Conservation (phyloP, 2,797 vertebrate species). For the Coreius guichenoti region DNA sequence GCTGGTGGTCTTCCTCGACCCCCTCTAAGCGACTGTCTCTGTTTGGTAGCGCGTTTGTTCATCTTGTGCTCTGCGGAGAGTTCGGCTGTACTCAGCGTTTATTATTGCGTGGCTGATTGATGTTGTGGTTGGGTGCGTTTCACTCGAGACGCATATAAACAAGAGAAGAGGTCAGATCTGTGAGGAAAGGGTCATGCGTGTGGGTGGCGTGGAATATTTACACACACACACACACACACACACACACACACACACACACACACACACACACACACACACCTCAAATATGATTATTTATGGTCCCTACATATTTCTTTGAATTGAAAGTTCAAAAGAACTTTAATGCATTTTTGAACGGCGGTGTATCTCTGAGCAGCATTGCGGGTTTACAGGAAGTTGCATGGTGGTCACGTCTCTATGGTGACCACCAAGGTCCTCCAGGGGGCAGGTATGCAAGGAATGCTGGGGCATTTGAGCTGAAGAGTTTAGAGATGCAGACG, state of each 20-base stretch:
- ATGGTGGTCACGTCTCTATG: conserved; percentile 39
- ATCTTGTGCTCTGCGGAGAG: neutral
- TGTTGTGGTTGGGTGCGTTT: conserved; percentile 29
- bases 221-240: conserved; percentile 10
- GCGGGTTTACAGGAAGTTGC: conserved; percentile 29
- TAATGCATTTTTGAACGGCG: neutral
- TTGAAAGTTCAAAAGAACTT: neutral
- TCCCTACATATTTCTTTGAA: neutral
- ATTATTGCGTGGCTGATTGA: conserved; percentile 6
- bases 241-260: conserved; percentile 8
- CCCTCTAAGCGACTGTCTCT: neutral
- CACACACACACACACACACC: neutral
- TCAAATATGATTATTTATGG: neutral
- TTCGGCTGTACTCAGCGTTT: neutral
- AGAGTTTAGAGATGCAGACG: conserved; percentile 14
- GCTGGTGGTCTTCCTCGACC: neutral
- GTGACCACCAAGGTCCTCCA: conserved; percentile 40
- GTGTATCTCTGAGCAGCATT: neutral
- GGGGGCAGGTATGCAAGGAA: conserved; percentile 51
- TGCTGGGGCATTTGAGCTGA: conserved; percentile 40
- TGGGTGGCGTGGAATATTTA: conserved; percentile 36
- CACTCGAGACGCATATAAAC: conserved; percentile 12
- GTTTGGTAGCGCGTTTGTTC: neutral
- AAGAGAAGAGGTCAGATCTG: conserved; percentile 33
- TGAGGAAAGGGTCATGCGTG: conserved; percentile 8